Evolutionary conservation across 2,888 invertebrate genomes (phyloP).

Genomic region (Trisateles emortualis): DNA sequence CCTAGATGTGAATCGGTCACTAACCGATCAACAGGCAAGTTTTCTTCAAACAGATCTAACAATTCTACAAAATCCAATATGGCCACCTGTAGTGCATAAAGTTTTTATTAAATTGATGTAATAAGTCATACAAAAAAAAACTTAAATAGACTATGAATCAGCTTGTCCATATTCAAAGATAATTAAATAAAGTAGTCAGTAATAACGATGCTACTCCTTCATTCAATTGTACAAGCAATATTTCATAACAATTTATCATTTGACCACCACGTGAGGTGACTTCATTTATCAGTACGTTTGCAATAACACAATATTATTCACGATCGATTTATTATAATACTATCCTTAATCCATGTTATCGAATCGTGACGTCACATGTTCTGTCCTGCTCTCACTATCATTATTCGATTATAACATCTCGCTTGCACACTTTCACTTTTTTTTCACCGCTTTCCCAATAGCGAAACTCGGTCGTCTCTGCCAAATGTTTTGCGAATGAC

Average conservation of each 20-base stretch:
- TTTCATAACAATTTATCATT: conserved; percentile 28
- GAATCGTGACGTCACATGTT: conserved; percentile 53
- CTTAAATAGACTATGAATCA: neutral
- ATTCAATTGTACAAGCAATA: conserved; percentile 24
- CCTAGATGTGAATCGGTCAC: too few relatives aligned
- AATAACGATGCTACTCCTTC: conserved; percentile 16
- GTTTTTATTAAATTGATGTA: neutral
- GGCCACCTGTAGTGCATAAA: neutral
- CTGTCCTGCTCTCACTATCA: conserved; percentile 55
- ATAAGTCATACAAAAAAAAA: neutral
- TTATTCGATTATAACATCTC: conserved; percentile 51
- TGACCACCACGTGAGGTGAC: conserved; percentile 6
- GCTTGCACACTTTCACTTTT: conserved; percentile 79
- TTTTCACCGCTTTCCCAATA: conserved; percentile 81
- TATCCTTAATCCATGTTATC: conserved; percentile 49
- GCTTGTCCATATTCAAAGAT: neutral
- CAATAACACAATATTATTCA: conserved; percentile 20
- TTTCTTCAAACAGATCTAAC: too few relatives aligned
- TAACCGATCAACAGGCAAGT: too few relatives aligned
- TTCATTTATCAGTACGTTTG: conserved; percentile 7
- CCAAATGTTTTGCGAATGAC: conserved; percentile 73
- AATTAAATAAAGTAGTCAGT: neutral
- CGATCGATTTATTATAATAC: conserved; percentile 29
- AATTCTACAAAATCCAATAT: too few relatives aligned
- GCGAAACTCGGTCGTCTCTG: conserved; percentile 74